Base-by-base conservation (phyloP, 2,113 vertebrate genomes). In the Ranitomeya imitator region DNA sequence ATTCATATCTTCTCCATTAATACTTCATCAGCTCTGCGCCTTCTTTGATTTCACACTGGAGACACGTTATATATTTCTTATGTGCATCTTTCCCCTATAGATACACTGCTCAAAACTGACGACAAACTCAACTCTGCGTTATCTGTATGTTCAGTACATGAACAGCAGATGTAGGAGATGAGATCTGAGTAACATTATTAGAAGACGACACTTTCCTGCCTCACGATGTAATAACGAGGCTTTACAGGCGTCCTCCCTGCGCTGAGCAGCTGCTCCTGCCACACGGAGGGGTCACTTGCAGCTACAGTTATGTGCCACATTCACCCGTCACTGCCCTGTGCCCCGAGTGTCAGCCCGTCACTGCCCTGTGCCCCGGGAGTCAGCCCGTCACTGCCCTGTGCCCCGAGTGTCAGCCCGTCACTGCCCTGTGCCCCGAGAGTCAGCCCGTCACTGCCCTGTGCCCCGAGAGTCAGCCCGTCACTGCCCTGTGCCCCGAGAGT, bases 41-140 rank as follows among this genome's bases (percentile, higher is more conserved):
- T 13, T 3, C 79, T 88, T 88, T 88, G 87, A 88, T 88, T 81
- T 87, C n/a, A 15, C 7, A 57, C 26, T 15, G 77, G n/a, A 60
- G 37, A 84, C 63, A 54, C 26, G 18, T 51, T 19, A 65, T 14
- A 52, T 51, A 82, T 63, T 63, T 82, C 59, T 13, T 61, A 12
- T 82, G 59, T 61, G 31, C 2, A 31, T 18, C 54, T 11, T 11
- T n/a, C 60, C 45, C 81, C 61, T 83, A 84, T 84, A 55, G 31
- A 84, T 4, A 13, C 21, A 15, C 4, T 5, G 51, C 12, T 52
- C 10, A 1, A 10, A 21, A 12, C 10, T 54, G 76, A 54, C 55
- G 19, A 78, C 45, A 52, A 6, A 59, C 55, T 23, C 13, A 3
- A 15, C 55, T 59, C 55, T 26, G 78, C 52, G 59, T 31, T 16